A percentile compares a stretch with the other conserved stretches of the same genome.
phyloP scores from a whole-genome alignment of 2,797 vertebrate species.

The Tachyglossus aculeatus region DNA sequence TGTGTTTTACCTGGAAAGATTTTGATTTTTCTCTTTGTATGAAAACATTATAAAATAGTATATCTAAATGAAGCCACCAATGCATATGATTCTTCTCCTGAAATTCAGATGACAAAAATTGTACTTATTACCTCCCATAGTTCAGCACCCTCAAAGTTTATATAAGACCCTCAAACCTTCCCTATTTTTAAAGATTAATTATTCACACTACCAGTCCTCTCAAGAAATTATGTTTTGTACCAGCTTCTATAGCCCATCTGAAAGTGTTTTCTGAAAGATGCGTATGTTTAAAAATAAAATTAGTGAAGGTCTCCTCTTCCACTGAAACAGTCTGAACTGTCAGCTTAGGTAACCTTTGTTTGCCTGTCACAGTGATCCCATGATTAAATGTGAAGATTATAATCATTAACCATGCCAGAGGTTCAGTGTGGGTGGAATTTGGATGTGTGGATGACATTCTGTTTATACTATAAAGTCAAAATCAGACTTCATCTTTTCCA shows the following conservation, averaged over 20 bases:
- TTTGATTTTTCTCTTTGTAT: no score
- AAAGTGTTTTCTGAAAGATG: slow-evolving; percentile 32
- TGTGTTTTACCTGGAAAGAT: no score
- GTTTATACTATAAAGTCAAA: slow-evolving; percentile 76
- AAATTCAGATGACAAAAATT: no score
- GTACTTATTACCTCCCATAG: no score
- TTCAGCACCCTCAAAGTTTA: slow-evolving; percentile 40
- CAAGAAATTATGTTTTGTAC: slow-evolving; percentile 23
- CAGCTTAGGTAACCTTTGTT: slow-evolving; percentile 79
- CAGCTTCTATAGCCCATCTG: slow-evolving; percentile 19
- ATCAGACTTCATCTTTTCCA: slow-evolving; percentile 83
- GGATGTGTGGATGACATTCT: slow-evolving; percentile 75
- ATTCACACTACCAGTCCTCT: slow-evolving; percentile 29
- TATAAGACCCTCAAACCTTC: slow-evolving; percentile 46
- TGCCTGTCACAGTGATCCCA: slow-evolving; percentile 75
- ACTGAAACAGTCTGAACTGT: slow-evolving; percentile 67
- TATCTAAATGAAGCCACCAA: no score
- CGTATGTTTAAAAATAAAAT: slow-evolving; percentile 66
- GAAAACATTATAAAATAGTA: no score
- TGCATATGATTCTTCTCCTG: no score
- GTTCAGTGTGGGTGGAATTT: slow-evolving; percentile 72
- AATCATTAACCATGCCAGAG: slow-evolving; percentile 75
- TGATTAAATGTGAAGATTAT: slow-evolving; percentile 83
- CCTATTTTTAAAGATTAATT: slow-evolving; percentile 54
- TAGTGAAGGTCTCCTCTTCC: slow-evolving; percentile 40